These are phyloP conservation scores for Colletes collaris DNA, from an alignment of 2,888 invertebrate species.

Conservation along the genomic window DNA sequence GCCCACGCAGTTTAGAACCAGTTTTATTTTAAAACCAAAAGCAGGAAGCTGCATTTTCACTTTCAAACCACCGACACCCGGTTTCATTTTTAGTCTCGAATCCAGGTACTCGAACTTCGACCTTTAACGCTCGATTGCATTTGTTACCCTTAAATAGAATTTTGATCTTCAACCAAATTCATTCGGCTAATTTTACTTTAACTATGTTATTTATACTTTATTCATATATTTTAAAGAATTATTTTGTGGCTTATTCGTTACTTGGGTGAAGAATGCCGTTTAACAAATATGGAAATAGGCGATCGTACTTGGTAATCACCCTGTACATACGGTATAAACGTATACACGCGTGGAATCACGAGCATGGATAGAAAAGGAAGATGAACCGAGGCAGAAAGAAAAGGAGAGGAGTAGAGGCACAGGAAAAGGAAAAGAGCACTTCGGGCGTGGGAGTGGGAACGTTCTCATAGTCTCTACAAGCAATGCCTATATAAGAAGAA, in stretches of 20 bases:
- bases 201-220: no score
- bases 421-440: constrained; percentile 79
- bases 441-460: constrained; percentile 82
- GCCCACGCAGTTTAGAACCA: background rate
- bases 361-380: constrained; percentile 28
- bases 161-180: no score
- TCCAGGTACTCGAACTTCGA: no score
- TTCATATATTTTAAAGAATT: no score
- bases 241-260: no score
- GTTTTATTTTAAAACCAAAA: background rate
- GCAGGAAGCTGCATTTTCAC: no score
- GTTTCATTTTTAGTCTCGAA: background rate
- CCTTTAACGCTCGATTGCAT: background rate
- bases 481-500: constrained; percentile 71
- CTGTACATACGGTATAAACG: constrained; percentile 13
- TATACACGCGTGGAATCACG: constrained; percentile 15
- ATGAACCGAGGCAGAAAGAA: constrained; percentile 41
- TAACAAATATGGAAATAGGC: background rate
- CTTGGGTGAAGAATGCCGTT: background rate
- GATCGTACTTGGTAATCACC: constrained; percentile 32
- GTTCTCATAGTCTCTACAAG: constrained; percentile 78
- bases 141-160: background rate
- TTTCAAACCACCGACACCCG: background rate
- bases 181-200: background rate
- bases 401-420: constrained; percentile 51